Evolutionary conservation across 1,140 invertebrate genomes (phyloP).

Genomic region (Caerostris extrusa): DNA sequence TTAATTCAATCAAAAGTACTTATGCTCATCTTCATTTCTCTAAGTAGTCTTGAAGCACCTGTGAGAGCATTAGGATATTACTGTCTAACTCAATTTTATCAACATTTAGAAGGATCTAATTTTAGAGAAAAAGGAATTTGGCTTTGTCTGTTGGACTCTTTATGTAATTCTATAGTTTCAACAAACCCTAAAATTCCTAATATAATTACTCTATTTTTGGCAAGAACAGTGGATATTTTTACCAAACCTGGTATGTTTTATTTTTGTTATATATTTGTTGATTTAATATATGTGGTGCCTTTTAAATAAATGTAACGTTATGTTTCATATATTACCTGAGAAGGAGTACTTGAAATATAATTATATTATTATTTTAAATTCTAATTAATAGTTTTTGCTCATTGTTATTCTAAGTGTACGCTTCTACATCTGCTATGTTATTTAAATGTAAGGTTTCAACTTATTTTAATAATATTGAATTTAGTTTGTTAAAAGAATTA

Average conservation of each 20-base stretch:
- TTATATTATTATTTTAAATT: no score
- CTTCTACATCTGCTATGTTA: no score
- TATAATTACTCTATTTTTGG: slow-evolving; percentile 87
- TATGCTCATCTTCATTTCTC: slow-evolving; percentile 85
- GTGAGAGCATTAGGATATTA: slow-evolving; percentile 86
- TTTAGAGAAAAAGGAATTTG: slow-evolving; percentile 83
- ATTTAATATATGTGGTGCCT: not conserved
- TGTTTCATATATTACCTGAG: no score
- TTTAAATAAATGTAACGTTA: not conserved
- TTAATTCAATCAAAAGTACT: slow-evolving; percentile 86
- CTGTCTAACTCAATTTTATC: slow-evolving; percentile 86
- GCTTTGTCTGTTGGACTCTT: slow-evolving; percentile 82
- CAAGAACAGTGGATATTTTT: slow-evolving; percentile 85
- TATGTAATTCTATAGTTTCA: slow-evolving; percentile 82
- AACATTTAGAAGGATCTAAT: slow-evolving; percentile 86
- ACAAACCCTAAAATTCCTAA: slow-evolving; percentile 84
- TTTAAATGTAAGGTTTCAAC: no score
- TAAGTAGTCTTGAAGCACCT: slow-evolving; percentile 84
- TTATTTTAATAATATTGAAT: no score
- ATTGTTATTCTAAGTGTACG: no score
- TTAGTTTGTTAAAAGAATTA: no score
- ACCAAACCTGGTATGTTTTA: slow-evolving; percentile 83
- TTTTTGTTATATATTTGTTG: not conserved
- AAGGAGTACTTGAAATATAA: no score
- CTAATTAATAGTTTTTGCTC: no score